Evolutionary conservation across 37 sponge, comb jelly and placozoan species (phyloP), one percentile per base, ranked within the genome.

Genomic region (Diacarnus erythraeanus): DNA sequence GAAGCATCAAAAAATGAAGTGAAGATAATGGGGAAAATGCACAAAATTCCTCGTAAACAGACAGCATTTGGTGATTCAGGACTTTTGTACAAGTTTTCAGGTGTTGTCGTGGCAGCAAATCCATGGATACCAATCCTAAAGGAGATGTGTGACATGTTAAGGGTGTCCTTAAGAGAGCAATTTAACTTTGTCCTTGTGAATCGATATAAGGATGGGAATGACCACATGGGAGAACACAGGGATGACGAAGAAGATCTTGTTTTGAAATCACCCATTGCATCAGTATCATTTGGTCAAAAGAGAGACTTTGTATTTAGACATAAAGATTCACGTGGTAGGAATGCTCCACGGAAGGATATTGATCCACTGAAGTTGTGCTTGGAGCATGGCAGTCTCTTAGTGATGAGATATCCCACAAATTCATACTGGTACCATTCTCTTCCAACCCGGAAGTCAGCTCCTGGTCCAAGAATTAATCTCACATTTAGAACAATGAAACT

Each of bases 121-220:
- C 77, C 88, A 4, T 92, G 92, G 92, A 84, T 79, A 8, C 84
- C 83, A 23, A 31, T 47, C 1, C 36, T 92, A 15, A 34, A 40
- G 20, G 2, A 25, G 37, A 30, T 92, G 15, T 76, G 75, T 22
- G 42, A 71, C 1, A 23, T 26, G n/a, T 72, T 92, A 64, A 73
- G 76, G 20, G 43, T 20, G 0, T 69, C 64, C 27, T 64, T 75
- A 0, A 66, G 65, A 1, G 80, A 76, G 10, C 35, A 57, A n/a
- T 92, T 79, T 63, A 92, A 92, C 38, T 92, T 92, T 76, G 92
- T 87, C 1, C 69, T 92, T 38, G 82, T 92, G 40, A 92, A 92
- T 61, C 85, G 82, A 0, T 92, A 92, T 64, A 64, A 57, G 20
- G 88, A 87, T 77, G 92, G 92, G 6, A 33, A 25, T 20, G 88